Base-by-base conservation (phyloP, 2,113 vertebrate species). In the Seriola rivoliana region DNA sequence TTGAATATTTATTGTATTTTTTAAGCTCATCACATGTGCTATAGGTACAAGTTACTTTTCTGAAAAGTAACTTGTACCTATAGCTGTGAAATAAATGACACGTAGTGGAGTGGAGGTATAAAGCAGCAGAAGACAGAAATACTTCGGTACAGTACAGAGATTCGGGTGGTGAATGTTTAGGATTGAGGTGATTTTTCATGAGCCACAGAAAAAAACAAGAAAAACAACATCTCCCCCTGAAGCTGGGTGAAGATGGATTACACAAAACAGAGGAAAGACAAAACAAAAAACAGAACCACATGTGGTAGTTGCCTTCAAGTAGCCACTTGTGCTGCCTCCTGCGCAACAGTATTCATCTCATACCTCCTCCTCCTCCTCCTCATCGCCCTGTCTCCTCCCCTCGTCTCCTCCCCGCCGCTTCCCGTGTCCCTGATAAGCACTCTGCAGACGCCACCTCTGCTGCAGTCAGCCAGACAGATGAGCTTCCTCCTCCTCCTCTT, bases 401-500 rank as follows among this genome's bases (percentile, higher is more conserved):
- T 10, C 10, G 2, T 50, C 58, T 64, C 34, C 68, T 63, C 73
- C n/a, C 19, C 50, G 12, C 58, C 38, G 36, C 76, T 71, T 76
- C 5, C 42, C 71, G 1, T 75, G 74, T 74, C 64, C 36, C 74
- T 63, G 85, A 90, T 88, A 88, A 90, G 68, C 76, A 59, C 74
- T 81, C 80, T 81, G 78, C 80, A 67, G 83, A 81, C 81, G 59
- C 21, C 71, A 48, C 55, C 74, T 81, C 72, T 63, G 60, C 78
- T 78, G 69, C 78, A 79, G 65, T 77, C 82, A 73, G 74, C 48
- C 1, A 78, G 84, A 90, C 83, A 67, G 40, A 91, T 77, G 58
- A 83, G 81, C 81, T 52, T 63, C 54, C 70, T 38, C 69, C 60
- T 74, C 57, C 62, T 74, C 57, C 62, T 71, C 40, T 52, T 40